Base-by-base conservation (phyloP, 2,797 vertebrate species). In the Esox lucius region DNA sequence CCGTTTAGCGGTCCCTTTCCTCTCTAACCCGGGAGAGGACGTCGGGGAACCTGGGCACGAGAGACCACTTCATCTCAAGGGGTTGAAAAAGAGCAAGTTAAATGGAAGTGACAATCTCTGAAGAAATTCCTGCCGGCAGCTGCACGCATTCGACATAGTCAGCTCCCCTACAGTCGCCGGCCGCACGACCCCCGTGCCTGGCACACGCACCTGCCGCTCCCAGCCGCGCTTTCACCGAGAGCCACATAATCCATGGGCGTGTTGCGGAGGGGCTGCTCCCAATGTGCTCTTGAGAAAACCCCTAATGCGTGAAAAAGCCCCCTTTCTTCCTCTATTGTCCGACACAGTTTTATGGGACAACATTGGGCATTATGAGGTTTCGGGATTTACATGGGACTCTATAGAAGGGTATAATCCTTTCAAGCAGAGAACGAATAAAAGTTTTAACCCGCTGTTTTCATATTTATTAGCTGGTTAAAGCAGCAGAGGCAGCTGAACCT, bases 401-500 rank as follows among this genome's bases (percentile, higher is more conserved):
- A 95, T 95, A 89, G 94, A 94, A 75, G 79, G 75, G 77, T 82
- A 85, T 93, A 95, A 94, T 94, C 93, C 92, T 91, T 91, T 93
- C 91, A 92, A 82, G 84, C 85, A 83, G 80, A 83, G 79, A 89
- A 87, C 86, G 85, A 91, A 92, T 91, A 87, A 89, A 93, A 90
- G 92, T 93, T 93, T 94, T 92, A 95, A 94, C 92, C 93, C 88
- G 92, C 94, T 94, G 94, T 93, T 94, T 94, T 94, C 93, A 94
- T 93, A 94, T 95, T 95, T 94, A 95, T 95, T 95, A 94, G 94
- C 91, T 94, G 93, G 93, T 95, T 95, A 94, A 80, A 91, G 92
- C 93, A 82, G 90, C 48, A 90, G 92, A 94, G 88, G 93, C 94
- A 95, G 94, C 93, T 94, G 94, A 95, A 88, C 81, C 85, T 74